phyloP scores from a whole-genome alignment of 2,113 vertebrate species.

The Origma solitaria region DNA sequence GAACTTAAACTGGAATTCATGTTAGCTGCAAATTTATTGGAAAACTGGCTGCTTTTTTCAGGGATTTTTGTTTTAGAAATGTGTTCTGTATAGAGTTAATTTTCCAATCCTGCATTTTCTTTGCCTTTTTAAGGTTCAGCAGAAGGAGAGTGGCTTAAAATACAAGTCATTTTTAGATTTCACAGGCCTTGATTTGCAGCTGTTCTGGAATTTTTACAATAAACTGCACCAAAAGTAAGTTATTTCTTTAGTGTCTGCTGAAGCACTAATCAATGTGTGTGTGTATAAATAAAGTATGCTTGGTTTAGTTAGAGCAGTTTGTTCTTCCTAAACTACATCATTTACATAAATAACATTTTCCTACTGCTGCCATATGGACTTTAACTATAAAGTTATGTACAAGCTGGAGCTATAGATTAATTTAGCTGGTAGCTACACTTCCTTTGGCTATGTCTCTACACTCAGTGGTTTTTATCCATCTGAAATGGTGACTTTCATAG shows the following conservation, averaged over 20 bases:
- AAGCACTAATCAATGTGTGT: background rate
- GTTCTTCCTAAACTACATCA: background rate
- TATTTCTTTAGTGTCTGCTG: conserved; percentile 30
- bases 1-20: background rate
- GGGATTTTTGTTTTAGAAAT: background rate
- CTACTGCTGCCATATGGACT: background rate
- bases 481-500: background rate
- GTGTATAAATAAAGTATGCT: background rate
- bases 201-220: conserved; percentile 94
- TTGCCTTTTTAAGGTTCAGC: conserved; percentile 69
- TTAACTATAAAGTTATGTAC: background rate
- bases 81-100: background rate
- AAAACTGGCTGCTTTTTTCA: background rate
- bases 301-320: background rate
- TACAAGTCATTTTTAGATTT: conserved; percentile 91
- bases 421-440: background rate
- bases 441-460: background rate
- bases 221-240: conserved; percentile 90
- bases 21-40: background rate
- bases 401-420: background rate
- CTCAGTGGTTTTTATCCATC: background rate
- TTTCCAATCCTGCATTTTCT: background rate
- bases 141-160: conserved; percentile 86
- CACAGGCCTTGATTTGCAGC: conserved; percentile 80
- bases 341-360: background rate